Conservation (phyloP, 2,888 invertebrate genomes). For the Agriotes lineatus region DNA sequence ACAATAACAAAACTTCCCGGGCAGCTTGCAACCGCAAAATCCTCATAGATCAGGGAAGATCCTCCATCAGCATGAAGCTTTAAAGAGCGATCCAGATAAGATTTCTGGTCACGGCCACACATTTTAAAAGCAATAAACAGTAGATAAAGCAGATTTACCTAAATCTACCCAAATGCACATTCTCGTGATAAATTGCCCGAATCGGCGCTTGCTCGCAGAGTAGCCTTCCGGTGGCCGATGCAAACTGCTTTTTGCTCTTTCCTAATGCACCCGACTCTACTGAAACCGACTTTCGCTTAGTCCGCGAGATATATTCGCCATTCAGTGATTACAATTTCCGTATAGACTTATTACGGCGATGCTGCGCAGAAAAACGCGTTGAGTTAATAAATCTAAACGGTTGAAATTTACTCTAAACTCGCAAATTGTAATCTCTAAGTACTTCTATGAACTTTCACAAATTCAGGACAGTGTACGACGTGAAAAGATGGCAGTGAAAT, state of each 20-base stretch:
- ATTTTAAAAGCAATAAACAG: conserved; percentile 46
- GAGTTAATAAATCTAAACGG: too few relatives aligned
- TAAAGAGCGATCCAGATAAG: conserved; percentile 26
- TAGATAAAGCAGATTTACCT: conserved; percentile 46
- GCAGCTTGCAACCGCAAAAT: too few relatives aligned
- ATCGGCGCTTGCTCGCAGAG: conserved; percentile 1
- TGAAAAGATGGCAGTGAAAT: too few relatives aligned
- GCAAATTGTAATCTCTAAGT: too few relatives aligned
- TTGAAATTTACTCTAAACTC: too few relatives aligned
- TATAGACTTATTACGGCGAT: too few relatives aligned
- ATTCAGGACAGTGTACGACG: too few relatives aligned
- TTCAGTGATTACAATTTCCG: too few relatives aligned
- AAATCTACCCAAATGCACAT: conserved; percentile 44
- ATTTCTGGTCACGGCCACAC: conserved; percentile 36
- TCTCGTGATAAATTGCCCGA: conserved; percentile 37
- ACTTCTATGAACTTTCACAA: too few relatives aligned
- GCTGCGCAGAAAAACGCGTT: too few relatives aligned
- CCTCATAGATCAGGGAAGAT: background rate
- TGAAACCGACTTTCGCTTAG: background rate
- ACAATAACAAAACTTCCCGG: too few relatives aligned
- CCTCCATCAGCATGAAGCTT: conserved; percentile 11
- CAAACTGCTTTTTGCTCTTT: background rate
- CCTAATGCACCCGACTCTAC: background rate
- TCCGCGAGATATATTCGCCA: too few relatives aligned
- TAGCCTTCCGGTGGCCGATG: background rate